Percentiles rank a stretch among this genome's conserved stretches.
Conservation (phyloP, 2,113 vertebrate species). For the Bombycilla garrulus region DNA sequence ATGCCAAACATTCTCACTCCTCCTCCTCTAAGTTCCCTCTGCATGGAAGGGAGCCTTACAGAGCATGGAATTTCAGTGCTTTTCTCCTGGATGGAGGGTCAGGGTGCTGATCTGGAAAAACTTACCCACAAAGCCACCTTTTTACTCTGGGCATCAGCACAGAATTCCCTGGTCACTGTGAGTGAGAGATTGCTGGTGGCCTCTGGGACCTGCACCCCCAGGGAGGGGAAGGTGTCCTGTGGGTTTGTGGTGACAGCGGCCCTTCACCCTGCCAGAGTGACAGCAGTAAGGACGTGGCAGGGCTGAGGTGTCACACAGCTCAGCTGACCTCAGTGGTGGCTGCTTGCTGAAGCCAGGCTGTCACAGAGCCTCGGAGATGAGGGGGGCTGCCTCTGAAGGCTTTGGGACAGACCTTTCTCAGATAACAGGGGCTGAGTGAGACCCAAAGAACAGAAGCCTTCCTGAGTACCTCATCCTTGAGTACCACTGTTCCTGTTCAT, state of each 20-base stretch:
- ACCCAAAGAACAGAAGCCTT: not conserved
- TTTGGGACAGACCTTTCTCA: not conserved
- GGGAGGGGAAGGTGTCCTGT: not conserved
- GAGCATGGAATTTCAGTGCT: not conserved
- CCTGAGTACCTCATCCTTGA: not conserved
- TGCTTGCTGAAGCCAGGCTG: not conserved
- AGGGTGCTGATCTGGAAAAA: not conserved
- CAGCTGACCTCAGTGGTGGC: not conserved
- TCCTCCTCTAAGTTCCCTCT: not conserved
- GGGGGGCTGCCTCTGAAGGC: not conserved
- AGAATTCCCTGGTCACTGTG: not conserved
- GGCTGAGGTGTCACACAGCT: not conserved
- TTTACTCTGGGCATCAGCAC: not conserved
- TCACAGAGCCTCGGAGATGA: not conserved
- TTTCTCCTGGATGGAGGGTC: not conserved
- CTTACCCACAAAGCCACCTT: not conserved
- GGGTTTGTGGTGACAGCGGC: not conserved
- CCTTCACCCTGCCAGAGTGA: fast-evolving
- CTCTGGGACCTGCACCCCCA: not conserved
- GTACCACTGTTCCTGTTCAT: not conserved
- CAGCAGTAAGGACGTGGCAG: fast-evolving
- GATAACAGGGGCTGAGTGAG: not conserved
- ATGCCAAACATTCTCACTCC: not conserved
- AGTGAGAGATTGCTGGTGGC: not conserved
- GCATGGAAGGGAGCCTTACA: not conserved